These are phyloP conservation scores for Chinchilla lanigera DNA, from an alignment of 2,113 vertebrate genomes.

Conservation along the genomic window DNA sequence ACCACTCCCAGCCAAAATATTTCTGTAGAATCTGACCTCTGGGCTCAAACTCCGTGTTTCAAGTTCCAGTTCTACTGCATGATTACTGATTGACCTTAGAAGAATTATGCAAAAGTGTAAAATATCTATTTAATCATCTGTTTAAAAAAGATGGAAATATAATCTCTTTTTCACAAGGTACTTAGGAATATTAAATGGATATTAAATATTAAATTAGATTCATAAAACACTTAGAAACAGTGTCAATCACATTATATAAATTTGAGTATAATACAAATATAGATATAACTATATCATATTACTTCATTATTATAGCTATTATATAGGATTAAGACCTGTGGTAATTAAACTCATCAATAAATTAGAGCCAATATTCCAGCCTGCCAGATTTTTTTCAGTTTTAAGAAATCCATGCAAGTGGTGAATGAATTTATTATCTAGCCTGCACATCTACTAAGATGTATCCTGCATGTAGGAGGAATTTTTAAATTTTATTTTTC, in stretches of 20 bases:
- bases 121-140: background rate
- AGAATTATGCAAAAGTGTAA: background rate
- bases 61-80: background rate
- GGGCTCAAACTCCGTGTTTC: background rate
- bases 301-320: background rate
- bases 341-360: slow-evolving; percentile 19
- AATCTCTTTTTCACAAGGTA: background rate
- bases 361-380: background rate
- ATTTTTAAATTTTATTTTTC: background rate
- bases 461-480: background rate
- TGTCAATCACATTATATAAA: background rate
- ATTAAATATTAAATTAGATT: slow-evolving; percentile 1
- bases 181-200: slow-evolving; percentile 32
- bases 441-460: background rate
- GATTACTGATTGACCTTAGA: background rate
- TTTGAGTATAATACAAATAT: background rate
- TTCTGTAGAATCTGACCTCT: background rate
- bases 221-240: background rate
- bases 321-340: background rate
- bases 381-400: background rate
- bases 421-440: background rate
- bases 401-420: background rate
- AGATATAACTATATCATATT: background rate
- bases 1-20: background rate
- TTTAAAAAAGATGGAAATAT: slow-evolving; percentile 25